Conservation (phyloP, 2,888 invertebrate species). For the Stictocephala bisonia region DNA sequence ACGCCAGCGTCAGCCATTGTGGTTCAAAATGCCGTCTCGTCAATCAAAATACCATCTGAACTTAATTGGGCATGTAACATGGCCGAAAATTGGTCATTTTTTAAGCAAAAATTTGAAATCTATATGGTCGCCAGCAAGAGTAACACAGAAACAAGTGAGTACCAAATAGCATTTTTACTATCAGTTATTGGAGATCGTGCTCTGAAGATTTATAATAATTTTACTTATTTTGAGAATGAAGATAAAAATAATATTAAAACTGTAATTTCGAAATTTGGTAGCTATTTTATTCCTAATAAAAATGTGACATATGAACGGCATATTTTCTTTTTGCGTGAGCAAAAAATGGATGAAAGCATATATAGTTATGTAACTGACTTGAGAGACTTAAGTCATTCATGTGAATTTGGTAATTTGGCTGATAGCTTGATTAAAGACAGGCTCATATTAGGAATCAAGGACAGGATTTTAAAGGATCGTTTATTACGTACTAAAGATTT, state of each 20-base stretch:
- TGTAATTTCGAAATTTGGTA: not conserved
- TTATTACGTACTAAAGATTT: constrained; percentile 19
- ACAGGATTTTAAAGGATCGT: constrained; percentile 9
- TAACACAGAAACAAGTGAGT: not conserved
- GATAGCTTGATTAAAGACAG: constrained; percentile 20
- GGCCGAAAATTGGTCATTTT: constrained; percentile 12
- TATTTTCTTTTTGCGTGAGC: constrained; percentile 13
- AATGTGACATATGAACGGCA: constrained; percentile 4
- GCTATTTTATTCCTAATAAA: not conserved
- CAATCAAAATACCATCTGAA: not conserved
- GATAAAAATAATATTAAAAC: not conserved
- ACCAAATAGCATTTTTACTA: not conserved
- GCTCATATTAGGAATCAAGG: constrained; percentile 1
- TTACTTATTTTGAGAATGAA: not conserved
- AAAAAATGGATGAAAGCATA: constrained; percentile 6
- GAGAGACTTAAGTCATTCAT: not conserved
- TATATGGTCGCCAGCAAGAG: constrained; percentile 3
- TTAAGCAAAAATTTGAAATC: constrained; percentile 5
- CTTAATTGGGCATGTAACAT: constrained; percentile 8
- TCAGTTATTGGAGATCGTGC: constrained; percentile 8
- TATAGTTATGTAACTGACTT: constrained; percentile 12
- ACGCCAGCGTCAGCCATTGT: not conserved
- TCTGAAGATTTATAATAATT: constrained; percentile 9
- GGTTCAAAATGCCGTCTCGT: not conserved
- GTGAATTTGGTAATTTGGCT: not conserved